Evolutionary conservation across 2,797 vertebrate species (phyloP), one percentile per base, ranked within the genome.

Genomic region (Anabacerthia variegaticeps): DNA sequence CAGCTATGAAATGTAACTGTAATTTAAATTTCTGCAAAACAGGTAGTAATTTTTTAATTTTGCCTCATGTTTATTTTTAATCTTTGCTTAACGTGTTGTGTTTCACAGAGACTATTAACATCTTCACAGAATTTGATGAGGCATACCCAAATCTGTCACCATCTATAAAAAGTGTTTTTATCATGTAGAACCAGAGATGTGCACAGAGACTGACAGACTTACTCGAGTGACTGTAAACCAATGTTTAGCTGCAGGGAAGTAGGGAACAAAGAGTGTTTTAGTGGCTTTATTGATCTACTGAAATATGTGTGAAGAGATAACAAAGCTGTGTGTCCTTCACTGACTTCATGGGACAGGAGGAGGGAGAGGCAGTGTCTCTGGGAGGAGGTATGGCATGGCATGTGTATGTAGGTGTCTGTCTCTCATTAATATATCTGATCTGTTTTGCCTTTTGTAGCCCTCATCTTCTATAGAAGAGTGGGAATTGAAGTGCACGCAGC

Each of bases 351-450:
- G 65, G 59, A 20, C 19, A 34, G 52, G 54, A 55, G 30, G 19
- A 54, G 34, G 0, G 17, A 49, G 28, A n/a, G 67, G 39, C 6
- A 2, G 41, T 3, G 37, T 4, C 43, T 24, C 13, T 73, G 65
- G 46, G 46, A 66, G 77, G 30, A 84, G 54, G 9, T 7, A 14
- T 16, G 69, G 28, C 10, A 48, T 0, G 2, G 22, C 36, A 36
- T 20, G 0, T 4, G 4, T 9, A 2, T 6, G 7, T 19, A 14
- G 37, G 8, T 37, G 8, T 19, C 34, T 76, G 2, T 2, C 58
- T 34, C 43, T 61, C 28, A 20, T 49, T 54, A 24, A 22, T 65
- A 68, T 41, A 2, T 46, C n/a, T 78, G 7, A 5, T 34, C 32
- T 49, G 5, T 7, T 37, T 27, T 69, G 30, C 36, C 19, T 85